Base-by-base conservation (phyloP, 1,140 invertebrate species). In the Magallana gigas region DNA sequence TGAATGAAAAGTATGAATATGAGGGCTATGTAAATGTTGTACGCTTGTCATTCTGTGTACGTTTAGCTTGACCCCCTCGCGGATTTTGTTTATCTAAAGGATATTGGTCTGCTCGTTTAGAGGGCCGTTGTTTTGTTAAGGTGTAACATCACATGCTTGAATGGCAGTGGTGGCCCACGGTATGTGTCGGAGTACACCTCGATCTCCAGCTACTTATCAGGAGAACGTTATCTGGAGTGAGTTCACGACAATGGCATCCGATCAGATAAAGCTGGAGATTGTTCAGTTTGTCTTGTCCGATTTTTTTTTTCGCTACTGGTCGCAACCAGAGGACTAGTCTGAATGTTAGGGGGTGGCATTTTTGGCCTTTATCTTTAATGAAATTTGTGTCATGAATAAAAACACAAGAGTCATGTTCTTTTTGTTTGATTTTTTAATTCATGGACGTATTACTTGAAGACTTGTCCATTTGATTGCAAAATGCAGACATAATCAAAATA, bases 61-160 rank as follows among this genome's bases (percentile, higher is more conserved):
- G 68, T 76, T 12, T 76, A 29, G 68, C 23, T 76, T 76, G 68
- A 76, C 68, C 68, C 68, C 36, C 68, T 76, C 68, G 68, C 68
- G 68, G 68, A 76, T 76, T 76, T 76, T 76, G 68, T 76, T 76
- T 76, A 76, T 76, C 68, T 76, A 76, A 76, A 76, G 68, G 68
- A 76, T 76, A 76, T 76, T 76, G 68, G 68, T 76, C 18, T 18
- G 68, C 23, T 76, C 68, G 36, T 76, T 76, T 76, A 76, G 68
- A 76, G 68, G 68, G 18, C 23, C 18, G 23, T 76, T 48, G 68
- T 76, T 76, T 76, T 76, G 23, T 9, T 76, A 76, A 76, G 68
- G 68, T 76, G 36, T 76, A 76, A 76, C 68, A 76, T 76, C 68
- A 64, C 60, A 76, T 76, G 68, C 23, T 76, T 76, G 68, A 76